Base-by-base conservation (phyloP, 2,113 vertebrate genomes). In the Halcyon senegalensis region DNA sequence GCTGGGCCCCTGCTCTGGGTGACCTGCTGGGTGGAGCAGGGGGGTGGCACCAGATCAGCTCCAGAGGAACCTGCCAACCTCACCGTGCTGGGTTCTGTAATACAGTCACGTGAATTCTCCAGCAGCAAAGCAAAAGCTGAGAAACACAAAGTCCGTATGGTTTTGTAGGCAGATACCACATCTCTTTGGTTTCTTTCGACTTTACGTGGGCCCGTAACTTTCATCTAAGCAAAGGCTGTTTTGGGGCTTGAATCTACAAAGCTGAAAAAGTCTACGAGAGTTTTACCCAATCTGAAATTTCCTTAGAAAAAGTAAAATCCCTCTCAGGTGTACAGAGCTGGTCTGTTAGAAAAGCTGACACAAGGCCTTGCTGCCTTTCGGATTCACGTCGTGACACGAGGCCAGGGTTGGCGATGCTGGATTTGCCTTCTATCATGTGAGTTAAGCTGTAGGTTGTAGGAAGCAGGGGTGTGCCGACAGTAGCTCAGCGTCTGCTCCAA, bases 101-200 rank as follows among this genome's bases (percentile, higher is more conserved):
- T 53, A 5, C 9, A 33, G 9, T 50, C 10, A 6, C 9, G 7
- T 56, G 43, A 28, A 10, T 48, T 48, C 33, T 56, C 39, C 25
- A 13, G 9, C 44, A 41, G 55, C 60, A 48, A 41, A 68, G 55
- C 37, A 39, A 60, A 44, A 55, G 20, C 53, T 35, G 2, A 0
- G 0, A 30, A 74, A 27, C 37, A 6, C 24, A 13, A 50, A 62
- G 31, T 16, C 13, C 5, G 1, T 19, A 3, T 0, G 0, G 23
- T 35, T 62, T 55, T 35, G n/a, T 41, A 33, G 21, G 67, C n/a
- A 33, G 55, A 43, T 35, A 16, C 44, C 9, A 0, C 0, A 1
- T 11, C n/a, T 46, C 44, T 51, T 7, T 35, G 39, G 33, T 41
- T 67, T 35, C 59, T 55, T 55, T 37, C 33, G 27, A 28, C 18